Evolutionary conservation across 2,797 vertebrate species (phyloP).

Genomic region (Cossypha heuglini): DNA sequence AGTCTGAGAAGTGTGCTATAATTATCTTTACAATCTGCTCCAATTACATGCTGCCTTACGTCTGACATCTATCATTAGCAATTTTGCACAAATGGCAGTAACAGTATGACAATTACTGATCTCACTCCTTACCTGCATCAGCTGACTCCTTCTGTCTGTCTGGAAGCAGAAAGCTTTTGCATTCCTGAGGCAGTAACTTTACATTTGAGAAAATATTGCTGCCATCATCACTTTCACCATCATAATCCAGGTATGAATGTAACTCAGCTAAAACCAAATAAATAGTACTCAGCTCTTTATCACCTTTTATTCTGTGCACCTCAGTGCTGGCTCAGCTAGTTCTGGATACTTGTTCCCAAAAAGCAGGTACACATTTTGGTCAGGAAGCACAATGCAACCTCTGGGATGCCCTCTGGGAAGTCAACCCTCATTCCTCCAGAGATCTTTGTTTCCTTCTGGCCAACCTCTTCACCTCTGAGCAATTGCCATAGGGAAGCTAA

Average conservation of each 20-base stretch:
- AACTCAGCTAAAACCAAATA: not conserved
- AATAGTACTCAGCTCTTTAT: not conserved
- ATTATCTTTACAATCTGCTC: slow-evolving; percentile 21
- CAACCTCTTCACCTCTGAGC: not conserved
- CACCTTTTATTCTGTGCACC: not conserved
- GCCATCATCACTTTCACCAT: not conserved
- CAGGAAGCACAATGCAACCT: not conserved
- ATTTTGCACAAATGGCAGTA: not conserved
- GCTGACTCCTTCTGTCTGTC: not conserved
- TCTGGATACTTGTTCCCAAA: not conserved
- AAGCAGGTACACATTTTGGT: not conserved
- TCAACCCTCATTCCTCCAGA: not conserved
- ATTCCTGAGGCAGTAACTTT: not conserved
- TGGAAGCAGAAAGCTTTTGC: not conserved
- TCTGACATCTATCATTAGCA: not conserved
- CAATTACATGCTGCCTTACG: not conserved
- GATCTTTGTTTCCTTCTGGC: not conserved
- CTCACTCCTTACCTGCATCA: not conserved
- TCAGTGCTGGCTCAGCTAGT: not conserved
- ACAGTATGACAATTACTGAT: not conserved
- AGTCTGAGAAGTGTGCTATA: not conserved
- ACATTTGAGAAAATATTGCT: not conserved
- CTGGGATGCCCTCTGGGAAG: not conserved
- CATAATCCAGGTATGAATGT: not conserved
- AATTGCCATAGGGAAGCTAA: not conserved